These are phyloP conservation scores for Teleopsis dalmanni DNA, from an alignment of 1,140 invertebrate genomes.

Conservation along the genomic window DNA sequence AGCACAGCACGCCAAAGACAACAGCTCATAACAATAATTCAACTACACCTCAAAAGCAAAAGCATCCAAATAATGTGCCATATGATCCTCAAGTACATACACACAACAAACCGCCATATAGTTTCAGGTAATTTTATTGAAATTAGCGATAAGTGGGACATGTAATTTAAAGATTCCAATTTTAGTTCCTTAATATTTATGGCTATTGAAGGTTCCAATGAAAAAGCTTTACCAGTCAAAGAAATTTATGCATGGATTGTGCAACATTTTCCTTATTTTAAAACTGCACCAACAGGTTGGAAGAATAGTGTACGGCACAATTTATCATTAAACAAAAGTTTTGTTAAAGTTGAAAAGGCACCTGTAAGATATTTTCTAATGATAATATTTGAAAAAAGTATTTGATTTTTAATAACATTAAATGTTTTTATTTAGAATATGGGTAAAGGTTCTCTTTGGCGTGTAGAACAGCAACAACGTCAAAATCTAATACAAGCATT, in stretches of 20 bases:
- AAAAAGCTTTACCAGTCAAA: conserved; percentile 85
- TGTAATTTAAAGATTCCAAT: not conserved
- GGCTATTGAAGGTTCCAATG: conserved; percentile 87
- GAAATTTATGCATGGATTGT: conserved; percentile 98
- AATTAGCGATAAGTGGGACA: not conserved
- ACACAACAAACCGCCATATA: conserved; percentile 87
- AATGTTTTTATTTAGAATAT: conserved; percentile 59
- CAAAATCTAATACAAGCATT: conserved; percentile 78
- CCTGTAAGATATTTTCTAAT: conserved; percentile 51
- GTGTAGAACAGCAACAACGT: conserved; percentile 81
- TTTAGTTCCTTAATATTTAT: conserved; percentile 95
- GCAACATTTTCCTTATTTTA: conserved; percentile 94
- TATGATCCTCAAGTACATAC: conserved; percentile 72
- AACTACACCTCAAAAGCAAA: conserved; percentile 47
- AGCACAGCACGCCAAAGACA: not conserved
- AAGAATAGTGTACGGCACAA: conserved; percentile 97
- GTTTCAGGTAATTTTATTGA: conserved; percentile 44
- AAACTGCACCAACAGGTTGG: conserved; percentile 93
- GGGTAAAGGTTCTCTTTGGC: conserved; percentile 92
- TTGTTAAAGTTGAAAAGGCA: conserved; percentile 90
- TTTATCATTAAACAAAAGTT: conserved; percentile 92
- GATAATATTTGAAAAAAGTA: not conserved
- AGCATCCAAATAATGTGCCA: conserved; percentile 65
- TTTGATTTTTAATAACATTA: not conserved
- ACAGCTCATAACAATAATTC: conserved; percentile 7